Base-by-base conservation (phyloP, 2,797 vertebrate genomes). In the Hypotaenidia okinawae region DNA sequence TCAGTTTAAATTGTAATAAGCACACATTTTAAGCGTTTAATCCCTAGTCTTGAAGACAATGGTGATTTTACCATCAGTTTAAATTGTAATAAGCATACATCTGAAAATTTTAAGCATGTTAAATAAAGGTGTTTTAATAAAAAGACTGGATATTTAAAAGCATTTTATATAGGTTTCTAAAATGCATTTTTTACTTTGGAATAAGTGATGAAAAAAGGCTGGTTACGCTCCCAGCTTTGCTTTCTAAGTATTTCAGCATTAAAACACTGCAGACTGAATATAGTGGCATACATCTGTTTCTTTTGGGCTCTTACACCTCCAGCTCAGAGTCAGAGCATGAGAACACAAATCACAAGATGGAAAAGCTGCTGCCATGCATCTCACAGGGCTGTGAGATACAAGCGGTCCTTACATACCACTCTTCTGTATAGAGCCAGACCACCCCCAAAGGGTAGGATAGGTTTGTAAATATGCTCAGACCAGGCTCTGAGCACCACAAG, bases 231-330 rank as follows among this genome's bases (percentile, higher is more conserved):
- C 14, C 32, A 66, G 55, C 33, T 78, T 84, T 84, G 16, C 45
- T 77, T 49, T 54, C 69, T 68, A 43, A 58, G 37, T 27, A 61
- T 72, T 76, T 55, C 66, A 78, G 35, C 62, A 72, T 54, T 73
- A 58, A 84, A 93, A 32, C 63, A 16, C 23, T 47, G 37, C 59
- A 33, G 30, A 21, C 12, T 25, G 33, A 89, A 39, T 10, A 47
- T n/a, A 76, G 90, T 79, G 63, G 57, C 14, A 75, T 78, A 80
- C 28, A 75, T 72, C 76, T 88, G 57, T 88, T 93, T 82, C 75
- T 91, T 35, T 63, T 58, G 41, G 54, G 27, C 27, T 79, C 64
- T 93, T 61, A 4, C 23, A 39, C 39, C 35, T 74, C 41, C 62
- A 89, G 47, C 37, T 47, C 5, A 2, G n/a, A 28, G 41, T 25